Evolutionary conservation across 2,888 invertebrate species (phyloP), one percentile per base, ranked within the genome.

Genomic region (Eupithecia dodoneata): DNA sequence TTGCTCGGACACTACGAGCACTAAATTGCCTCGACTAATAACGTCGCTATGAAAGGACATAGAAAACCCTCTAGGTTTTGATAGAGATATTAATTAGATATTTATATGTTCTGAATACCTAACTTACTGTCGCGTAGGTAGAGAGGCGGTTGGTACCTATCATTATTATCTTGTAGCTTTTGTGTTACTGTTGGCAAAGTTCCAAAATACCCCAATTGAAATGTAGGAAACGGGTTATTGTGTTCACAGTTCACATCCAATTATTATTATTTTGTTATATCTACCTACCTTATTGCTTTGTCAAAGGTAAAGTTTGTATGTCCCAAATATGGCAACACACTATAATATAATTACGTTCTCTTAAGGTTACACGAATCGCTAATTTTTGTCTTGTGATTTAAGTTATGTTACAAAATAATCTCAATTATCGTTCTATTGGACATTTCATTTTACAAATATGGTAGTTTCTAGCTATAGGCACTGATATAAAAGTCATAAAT

Each of bases 21-120:
- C n/a, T 59, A 59, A 59, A 18, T 59, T 59, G n/a, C 9, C 18
- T 59, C 59, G 59, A 59, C 59, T 59, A 59, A 59, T n/a, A 59
- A 18, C 59, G 9, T 59, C 63, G 10, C 59, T 59, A 59, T 9
- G 18, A 59, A 59, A 59, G 18, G 10, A 3, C 9, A 59, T 10
- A 10, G 10, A 59, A 59, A n/a, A 59, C 59, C 59, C 59, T 59
- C 59, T 59, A 3, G 59, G 9, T 59, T 18, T 59, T 18, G 55
- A 2, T 7, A 9, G n/a, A 15, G 52, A 55, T 5, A 30, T 30
- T 30, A 55, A 15, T 55, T 2, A 0, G 15, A 52, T 55, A 55
- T 55, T 52, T 52, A 55, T 55, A 52, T 3, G 30, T 30, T 30
- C 30, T 30, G 30, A 30, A 30, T 47, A 47, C 10, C 10, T 47